A percentile compares a stretch with the other conserved stretches of the same genome.
Conservation (phyloP, 1,140 invertebrate species). For the Mylabris phalerata region DNA sequence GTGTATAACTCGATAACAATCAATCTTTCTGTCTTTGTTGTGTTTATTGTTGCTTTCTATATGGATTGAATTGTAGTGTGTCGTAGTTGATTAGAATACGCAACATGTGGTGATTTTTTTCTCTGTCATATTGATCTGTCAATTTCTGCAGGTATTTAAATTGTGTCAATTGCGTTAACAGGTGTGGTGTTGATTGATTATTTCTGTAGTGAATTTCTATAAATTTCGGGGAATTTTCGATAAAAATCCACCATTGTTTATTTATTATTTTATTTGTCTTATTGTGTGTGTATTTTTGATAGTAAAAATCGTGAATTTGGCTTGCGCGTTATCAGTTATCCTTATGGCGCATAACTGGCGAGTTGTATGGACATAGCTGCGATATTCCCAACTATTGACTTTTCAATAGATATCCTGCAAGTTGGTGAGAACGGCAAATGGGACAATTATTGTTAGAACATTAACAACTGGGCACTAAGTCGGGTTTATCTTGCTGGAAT, state of each 20-base stretch:
- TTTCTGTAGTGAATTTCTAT: too few relatives aligned
- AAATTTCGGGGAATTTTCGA: too few relatives aligned
- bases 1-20: too few relatives aligned
- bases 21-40: too few relatives aligned
- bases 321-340: constrained; percentile 26
- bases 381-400: constrained; percentile 24
- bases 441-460: neutral
- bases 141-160: constrained; percentile 20
- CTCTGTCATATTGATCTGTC: constrained; percentile 32
- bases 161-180: constrained; percentile 2
- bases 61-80: constrained; percentile 8
- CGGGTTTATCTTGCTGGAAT: constrained; percentile 23
- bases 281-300: too few relatives aligned
- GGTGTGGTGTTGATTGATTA: neutral
- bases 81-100: constrained; percentile 7
- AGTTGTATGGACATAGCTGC: constrained; percentile 19
- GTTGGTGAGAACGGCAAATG: constrained; percentile 28
- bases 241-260: too few relatives aligned
- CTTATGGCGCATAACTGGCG: constrained; percentile 33
- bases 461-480: too few relatives aligned
- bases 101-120: constrained; percentile 32
- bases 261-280: too few relatives aligned
- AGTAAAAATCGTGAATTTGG: constrained; percentile 14
- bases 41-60: too few relatives aligned
- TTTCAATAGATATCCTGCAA: constrained; percentile 18